phyloP scores from a whole-genome alignment of 1,140 invertebrate genomes.

The Episyrphus balteatus region DNA sequence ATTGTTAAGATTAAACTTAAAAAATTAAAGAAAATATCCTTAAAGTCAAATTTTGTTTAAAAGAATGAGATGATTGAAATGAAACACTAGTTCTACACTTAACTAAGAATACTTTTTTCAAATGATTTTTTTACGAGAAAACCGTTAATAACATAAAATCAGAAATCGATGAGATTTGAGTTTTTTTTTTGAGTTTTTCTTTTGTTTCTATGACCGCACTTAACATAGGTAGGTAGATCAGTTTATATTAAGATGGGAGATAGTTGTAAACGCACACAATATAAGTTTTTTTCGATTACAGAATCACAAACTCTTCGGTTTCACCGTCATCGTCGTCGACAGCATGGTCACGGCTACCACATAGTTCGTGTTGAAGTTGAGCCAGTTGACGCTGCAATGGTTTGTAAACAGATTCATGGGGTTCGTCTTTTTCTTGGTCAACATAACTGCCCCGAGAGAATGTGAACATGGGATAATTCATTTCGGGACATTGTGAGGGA shows the following conservation, averaged over 20 bases:
- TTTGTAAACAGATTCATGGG: conserved; percentile 39
- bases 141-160: too few relatives aligned
- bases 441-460: conserved; percentile 57
- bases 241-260: too few relatives aligned
- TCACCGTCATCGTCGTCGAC: conserved; percentile 54
- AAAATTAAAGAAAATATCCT: too few relatives aligned
- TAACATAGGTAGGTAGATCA: conserved; percentile 6
- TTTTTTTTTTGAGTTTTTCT: too few relatives aligned
- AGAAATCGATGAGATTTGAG: too few relatives aligned
- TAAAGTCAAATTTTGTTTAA: too few relatives aligned
- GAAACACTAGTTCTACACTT: too few relatives aligned
- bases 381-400: conserved; percentile 43
- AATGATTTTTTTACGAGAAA: too few relatives aligned
- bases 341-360: conserved; percentile 36
- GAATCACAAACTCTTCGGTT: conserved; percentile 61
- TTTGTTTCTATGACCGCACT: conserved; percentile 12
- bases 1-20: too few relatives aligned
- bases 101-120: too few relatives aligned
- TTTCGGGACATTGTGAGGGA: conserved; percentile 34
- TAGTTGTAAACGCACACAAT: neutral
- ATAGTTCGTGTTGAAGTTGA: conserved; percentile 38
- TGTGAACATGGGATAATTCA: conserved; percentile 70
- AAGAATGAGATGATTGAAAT: too few relatives aligned
- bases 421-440: conserved; percentile 40
- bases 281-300: conserved; percentile 24